These are phyloP conservation scores for Helicoverpa zea DNA, from an alignment of 1,140 invertebrate genomes.

Conservation along the genomic window DNA sequence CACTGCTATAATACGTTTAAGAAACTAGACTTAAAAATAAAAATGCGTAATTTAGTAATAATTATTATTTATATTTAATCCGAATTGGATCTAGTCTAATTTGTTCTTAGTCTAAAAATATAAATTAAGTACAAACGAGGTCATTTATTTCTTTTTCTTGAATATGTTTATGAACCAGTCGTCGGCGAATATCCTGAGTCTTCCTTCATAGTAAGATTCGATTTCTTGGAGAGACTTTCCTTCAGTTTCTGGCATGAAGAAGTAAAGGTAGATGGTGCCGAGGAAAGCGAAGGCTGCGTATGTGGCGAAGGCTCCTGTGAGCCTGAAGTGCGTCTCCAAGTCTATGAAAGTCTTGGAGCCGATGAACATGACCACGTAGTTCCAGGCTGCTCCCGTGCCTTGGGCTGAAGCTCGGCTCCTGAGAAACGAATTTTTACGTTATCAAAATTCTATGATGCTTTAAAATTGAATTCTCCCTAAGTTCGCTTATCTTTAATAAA, in stretches of 20 bases:
- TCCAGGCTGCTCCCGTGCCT: constrained; percentile 87
- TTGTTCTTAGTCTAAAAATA: constrained; percentile 36
- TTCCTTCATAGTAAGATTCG: constrained; percentile 87
- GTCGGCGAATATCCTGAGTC: constrained; percentile 77
- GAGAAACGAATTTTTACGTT: constrained; percentile 54
- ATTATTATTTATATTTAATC: constrained; percentile 32
- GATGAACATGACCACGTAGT: constrained; percentile 88
- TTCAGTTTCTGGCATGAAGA: constrained; percentile 94
- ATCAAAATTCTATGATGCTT: too few species aligned
- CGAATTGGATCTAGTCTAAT: constrained; percentile 47
- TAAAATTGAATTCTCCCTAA: too few species aligned
- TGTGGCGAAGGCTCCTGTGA: constrained; percentile 88
- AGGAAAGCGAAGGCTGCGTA: constrained; percentile 88
- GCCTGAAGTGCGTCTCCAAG: constrained; percentile 82
- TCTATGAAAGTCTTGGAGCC: constrained; percentile 89
- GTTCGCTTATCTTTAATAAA: too few species aligned
- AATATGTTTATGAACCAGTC: constrained; percentile 78
- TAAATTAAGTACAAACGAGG: not conserved
- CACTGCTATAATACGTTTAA: constrained; percentile 21
- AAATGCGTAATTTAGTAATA: not conserved
- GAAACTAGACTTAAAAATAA: constrained; percentile 7
- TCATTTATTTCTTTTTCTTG: constrained; percentile 65
- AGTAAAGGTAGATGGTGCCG: constrained; percentile 88
- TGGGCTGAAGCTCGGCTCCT: constrained; percentile 87
- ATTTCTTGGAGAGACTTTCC: constrained; percentile 92